Evolutionary conservation across 1,140 invertebrate species (phyloP).

Genomic region (Onthophagus taurus): DNA sequence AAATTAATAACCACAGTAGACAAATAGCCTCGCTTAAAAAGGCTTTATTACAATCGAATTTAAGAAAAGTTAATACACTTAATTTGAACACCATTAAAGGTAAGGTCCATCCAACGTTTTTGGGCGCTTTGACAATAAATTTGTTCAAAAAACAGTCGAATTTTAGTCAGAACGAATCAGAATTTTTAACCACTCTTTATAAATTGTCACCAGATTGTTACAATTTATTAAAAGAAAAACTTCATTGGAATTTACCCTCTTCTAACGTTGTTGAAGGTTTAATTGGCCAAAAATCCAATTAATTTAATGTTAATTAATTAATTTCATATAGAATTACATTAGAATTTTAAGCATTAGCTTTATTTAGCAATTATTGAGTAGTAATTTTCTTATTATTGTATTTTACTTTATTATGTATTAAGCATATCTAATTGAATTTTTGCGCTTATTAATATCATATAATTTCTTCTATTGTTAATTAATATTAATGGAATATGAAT

Average conservation of each 20-base stretch:
- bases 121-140: slow-evolving; percentile 20
- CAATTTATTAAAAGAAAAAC: slow-evolving; percentile 29
- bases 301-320: too few species aligned
- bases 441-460: too few species aligned
- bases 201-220: slow-evolving; percentile 27
- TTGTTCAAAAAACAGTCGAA: slow-evolving; percentile 22
- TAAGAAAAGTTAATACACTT: slow-evolving; percentile 17
- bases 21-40: slow-evolving; percentile 30
- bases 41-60: slow-evolving; percentile 23
- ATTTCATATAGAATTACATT: too few species aligned
- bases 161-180: slow-evolving; percentile 25
- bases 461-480: too few species aligned
- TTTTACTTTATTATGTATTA: too few species aligned
- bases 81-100: slow-evolving; percentile 22
- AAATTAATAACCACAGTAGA: slow-evolving; percentile 29
- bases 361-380: too few species aligned
- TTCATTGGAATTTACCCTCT: slow-evolving; percentile 30
- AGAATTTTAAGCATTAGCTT: too few species aligned
- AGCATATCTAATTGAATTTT: too few species aligned
- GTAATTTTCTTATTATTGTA: too few species aligned
- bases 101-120: slow-evolving; percentile 20
- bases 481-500: too few species aligned
- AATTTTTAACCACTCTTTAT: slow-evolving; percentile 31
- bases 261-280: too few species aligned
- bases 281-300: too few species aligned